These are phyloP conservation scores for Heliconius sara DNA, from an alignment of 2,888 invertebrate genomes.

Conservation along the genomic window DNA sequence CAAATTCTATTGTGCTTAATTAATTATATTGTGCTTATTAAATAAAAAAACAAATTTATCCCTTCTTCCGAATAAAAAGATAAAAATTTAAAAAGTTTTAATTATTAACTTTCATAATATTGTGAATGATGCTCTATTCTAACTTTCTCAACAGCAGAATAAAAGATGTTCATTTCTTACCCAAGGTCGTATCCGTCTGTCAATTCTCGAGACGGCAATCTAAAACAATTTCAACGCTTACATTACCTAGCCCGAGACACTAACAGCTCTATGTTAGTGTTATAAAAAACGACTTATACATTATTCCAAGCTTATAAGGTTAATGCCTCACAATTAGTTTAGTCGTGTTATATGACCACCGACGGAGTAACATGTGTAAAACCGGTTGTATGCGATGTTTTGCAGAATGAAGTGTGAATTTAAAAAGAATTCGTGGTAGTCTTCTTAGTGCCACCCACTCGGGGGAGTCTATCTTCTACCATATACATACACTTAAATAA, in stretches of 20 bases:
- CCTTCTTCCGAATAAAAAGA: too few species aligned
- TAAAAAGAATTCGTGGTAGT: slow-evolving; percentile 30
- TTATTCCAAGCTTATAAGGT: slow-evolving; percentile 59
- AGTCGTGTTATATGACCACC: slow-evolving; percentile 60
- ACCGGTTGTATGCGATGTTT: slow-evolving; percentile 55
- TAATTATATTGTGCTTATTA: too few species aligned
- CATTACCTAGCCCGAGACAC: slow-evolving; percentile 32
- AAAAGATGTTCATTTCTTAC: neutral
- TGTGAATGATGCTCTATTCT: neutral
- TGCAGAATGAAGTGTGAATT: slow-evolving; percentile 42
- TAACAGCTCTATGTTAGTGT: slow-evolving; percentile 48
- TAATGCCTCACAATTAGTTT: slow-evolving; percentile 70
- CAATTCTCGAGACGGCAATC: slow-evolving; percentile 18
- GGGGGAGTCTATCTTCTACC: neutral
- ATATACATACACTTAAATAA: neutral
- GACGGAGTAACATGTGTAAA: slow-evolving; percentile 58
- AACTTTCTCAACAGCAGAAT: neutral
- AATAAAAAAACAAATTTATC: too few species aligned
- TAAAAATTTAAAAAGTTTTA: too few species aligned
- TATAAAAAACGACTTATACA: slow-evolving; percentile 42
- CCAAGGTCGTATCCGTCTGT: neutral
- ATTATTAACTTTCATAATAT: neutral
- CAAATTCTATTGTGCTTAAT: too few species aligned
- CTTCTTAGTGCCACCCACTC: slow-evolving; percentile 22
- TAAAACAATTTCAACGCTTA: slow-evolving; percentile 30